phyloP scores from a whole-genome alignment of 2,797 vertebrate species.

The Monodelphis domestica region DNA sequence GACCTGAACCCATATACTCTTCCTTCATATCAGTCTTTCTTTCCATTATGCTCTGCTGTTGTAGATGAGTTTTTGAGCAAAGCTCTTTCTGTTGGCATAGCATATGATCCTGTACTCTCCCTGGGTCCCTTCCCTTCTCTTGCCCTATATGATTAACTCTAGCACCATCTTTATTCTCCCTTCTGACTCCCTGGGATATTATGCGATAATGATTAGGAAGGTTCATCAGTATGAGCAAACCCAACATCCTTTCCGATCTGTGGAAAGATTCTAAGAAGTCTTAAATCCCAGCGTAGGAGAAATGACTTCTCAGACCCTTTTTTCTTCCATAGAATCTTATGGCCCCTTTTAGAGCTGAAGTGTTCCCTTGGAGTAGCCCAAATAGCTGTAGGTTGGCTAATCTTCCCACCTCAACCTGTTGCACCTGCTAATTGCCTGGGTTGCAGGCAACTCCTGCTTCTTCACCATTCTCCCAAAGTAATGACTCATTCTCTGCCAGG shows the following conservation, averaged over 20 bases:
- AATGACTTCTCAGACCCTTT: background rate
- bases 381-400: background rate
- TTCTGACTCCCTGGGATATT: rapidly evolving
- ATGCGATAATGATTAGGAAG: background rate
- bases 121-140: background rate
- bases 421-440: slow-evolving; percentile 39
- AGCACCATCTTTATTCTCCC: rapidly evolving
- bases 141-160: rapidly evolving
- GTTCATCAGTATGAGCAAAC: rapidly evolving
- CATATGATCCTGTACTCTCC: background rate
- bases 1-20: background rate
- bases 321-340: rapidly evolving
- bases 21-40: background rate
- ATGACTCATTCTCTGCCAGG: slow-evolving; percentile 80
- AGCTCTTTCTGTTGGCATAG: background rate
- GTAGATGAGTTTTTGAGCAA: background rate
- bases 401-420: slow-evolving; percentile 36
- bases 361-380: background rate
- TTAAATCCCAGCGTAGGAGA: background rate
- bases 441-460: slow-evolving; percentile 39
- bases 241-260: background rate
- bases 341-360: rapidly evolving
- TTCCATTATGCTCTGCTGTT: background rate
- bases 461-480: slow-evolving; percentile 65
- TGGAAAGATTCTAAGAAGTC: background rate